Evolutionary conservation across 2,888 invertebrate species (phyloP).

Genomic region (Hypomecis punctinalis): DNA sequence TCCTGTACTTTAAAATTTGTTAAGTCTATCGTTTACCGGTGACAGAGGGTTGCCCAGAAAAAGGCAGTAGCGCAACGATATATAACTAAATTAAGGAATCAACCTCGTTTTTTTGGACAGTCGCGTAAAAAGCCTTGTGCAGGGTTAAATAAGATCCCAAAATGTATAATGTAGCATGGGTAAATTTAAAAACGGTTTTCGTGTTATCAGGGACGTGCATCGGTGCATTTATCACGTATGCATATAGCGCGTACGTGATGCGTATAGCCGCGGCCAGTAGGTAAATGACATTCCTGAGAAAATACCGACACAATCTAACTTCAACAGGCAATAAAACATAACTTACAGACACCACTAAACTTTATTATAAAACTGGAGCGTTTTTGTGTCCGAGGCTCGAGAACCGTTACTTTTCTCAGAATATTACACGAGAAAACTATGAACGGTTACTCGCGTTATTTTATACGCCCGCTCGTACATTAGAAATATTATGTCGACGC

Average conservation of each 20-base stretch:
- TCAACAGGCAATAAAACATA: conserved; percentile 63
- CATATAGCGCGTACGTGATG: conserved; percentile 22
- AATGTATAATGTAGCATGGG: conserved; percentile 17
- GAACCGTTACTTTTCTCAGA: conserved; percentile 75
- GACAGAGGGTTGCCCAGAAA: no score
- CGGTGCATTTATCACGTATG: conserved; percentile 24
- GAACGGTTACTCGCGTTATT: conserved; percentile 65
- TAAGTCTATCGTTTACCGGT: no score
- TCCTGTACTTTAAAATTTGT: no score
- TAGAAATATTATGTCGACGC: conserved; percentile 70
- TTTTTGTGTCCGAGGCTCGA: conserved; percentile 61
- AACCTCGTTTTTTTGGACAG: no score
- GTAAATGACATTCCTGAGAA: conserved; percentile 39
- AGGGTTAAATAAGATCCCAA: not conserved
- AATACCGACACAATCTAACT: conserved; percentile 65
- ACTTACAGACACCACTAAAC: conserved; percentile 56
- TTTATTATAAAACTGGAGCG: conserved; percentile 71
- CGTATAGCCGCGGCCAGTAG: conserved; percentile 20
- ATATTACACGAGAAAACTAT: conserved; percentile 63
- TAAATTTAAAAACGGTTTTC: conserved; percentile 10
- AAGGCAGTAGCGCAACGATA: no score
- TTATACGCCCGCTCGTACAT: conserved; percentile 55
- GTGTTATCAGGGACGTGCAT: conserved; percentile 18
- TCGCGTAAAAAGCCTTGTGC: not conserved
- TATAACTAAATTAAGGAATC: no score